Percentiles rank a stretch among this genome's conserved stretches.
Conservation (phyloP, 2,888 invertebrate genomes). For the Therioaphis trifolii region DNA sequence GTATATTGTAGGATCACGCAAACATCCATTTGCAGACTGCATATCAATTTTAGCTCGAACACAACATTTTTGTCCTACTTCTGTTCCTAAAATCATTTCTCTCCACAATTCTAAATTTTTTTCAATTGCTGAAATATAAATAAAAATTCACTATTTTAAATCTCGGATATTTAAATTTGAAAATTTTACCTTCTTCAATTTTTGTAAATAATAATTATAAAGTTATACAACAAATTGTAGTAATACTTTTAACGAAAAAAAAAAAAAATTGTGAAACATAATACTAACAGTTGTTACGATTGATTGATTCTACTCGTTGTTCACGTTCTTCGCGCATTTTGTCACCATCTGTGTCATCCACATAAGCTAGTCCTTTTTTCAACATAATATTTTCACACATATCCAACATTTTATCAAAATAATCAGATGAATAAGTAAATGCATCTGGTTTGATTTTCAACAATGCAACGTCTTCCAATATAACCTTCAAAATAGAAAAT, state of each 20-base stretch:
- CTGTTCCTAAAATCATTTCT: constrained; percentile 90
- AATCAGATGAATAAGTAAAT: constrained; percentile 95
- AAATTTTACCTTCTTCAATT: neutral
- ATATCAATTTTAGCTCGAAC: constrained; percentile 98
- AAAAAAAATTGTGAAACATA: neutral
- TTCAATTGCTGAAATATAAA: constrained; percentile 75
- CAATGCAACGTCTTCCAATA: constrained; percentile 91
- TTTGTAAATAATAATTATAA: neutral
- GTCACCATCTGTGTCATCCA: constrained; percentile 95
- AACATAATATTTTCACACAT: constrained; percentile 86
- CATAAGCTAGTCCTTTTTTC: constrained; percentile 90
- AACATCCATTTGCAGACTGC: constrained; percentile 93
- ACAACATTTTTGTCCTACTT: constrained; percentile 86
- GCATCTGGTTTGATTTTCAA: constrained; percentile 91
- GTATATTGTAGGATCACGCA: constrained; percentile 98
- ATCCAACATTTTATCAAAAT: constrained; percentile 91
- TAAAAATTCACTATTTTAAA: neutral
- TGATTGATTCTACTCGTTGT: constrained; percentile 84
- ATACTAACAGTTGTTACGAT: constrained; percentile 83
- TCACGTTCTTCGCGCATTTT: constrained; percentile 95
- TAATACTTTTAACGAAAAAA: neutral
- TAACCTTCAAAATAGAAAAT: constrained; percentile 71
- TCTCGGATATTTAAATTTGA: neutral
- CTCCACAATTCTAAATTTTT: constrained; percentile 91
- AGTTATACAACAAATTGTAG: neutral